Evolutionary conservation across 2,888 invertebrate genomes (phyloP).

Genomic region (Volucella inflata): DNA sequence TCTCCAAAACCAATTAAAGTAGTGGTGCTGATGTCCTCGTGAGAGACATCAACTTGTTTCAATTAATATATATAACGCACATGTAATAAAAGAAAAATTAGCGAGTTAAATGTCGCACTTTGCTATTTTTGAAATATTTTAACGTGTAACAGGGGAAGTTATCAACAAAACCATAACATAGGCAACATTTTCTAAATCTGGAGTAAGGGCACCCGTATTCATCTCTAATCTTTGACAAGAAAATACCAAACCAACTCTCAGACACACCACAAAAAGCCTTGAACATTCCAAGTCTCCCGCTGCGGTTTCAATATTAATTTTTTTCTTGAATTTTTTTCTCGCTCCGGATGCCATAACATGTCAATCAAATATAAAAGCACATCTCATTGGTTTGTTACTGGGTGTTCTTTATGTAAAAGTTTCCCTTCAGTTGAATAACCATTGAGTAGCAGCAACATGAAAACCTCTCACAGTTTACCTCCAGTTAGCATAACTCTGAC

Average conservation of each 20-base stretch:
- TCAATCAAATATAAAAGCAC: conserved; percentile 79
- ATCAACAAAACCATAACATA: conserved; percentile 64
- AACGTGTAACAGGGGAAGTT: conserved; percentile 70
- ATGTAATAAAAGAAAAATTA: too few relatives aligned
- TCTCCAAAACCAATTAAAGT: too few relatives aligned
- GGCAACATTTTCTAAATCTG: conserved; percentile 51
- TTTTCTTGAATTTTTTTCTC: conserved; percentile 58
- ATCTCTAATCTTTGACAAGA: conserved; percentile 44
- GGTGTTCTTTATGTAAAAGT: conserved; percentile 65
- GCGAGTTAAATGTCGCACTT: too few relatives aligned
- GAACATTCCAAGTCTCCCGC: conserved; percentile 51
- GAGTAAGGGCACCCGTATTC: conserved; percentile 16
- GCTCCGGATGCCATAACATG: conserved; percentile 82
- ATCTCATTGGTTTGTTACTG: conserved; percentile 56
- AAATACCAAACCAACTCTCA: conserved; percentile 25
- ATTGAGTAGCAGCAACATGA: conserved; percentile 42
- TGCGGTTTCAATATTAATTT: conserved; percentile 67
- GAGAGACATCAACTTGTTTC: too few relatives aligned
- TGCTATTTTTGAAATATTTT: too few relatives aligned
- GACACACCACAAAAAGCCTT: conserved; percentile 55
- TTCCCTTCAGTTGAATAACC: conserved; percentile 35
- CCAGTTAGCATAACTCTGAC: conserved; percentile 68
- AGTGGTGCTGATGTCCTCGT: too few relatives aligned
- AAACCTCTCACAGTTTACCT: conserved; percentile 32
- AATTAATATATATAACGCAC: too few relatives aligned